Base-by-base conservation (phyloP, 2,113 vertebrate species). In the Prolemur simus region DNA sequence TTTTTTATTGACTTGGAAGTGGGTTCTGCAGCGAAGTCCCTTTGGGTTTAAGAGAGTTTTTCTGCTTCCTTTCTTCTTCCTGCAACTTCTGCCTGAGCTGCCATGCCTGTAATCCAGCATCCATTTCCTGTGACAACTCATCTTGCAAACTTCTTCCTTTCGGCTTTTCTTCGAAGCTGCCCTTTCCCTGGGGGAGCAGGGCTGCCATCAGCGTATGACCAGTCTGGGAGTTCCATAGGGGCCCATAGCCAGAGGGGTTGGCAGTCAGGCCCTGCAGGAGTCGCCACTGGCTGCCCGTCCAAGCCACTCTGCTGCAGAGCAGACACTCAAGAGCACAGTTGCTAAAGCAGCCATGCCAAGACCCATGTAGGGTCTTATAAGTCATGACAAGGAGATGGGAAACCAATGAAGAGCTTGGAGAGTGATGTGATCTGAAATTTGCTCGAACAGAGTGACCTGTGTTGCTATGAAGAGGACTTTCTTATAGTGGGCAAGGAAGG, bases 31-130 rank as follows among this genome's bases (percentile, higher is more conserved):
- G 81, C 18, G 29, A 90, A 68, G 95, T 93, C 82, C 99, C 99
- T 98, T 99, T 99, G 2, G 99, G 98, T 96, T 99, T 99, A 27
- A 99, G 98, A 80, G 98, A 94, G 20, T 98, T 98, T 94, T 98
- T 98, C 89, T 97, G 98, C 63, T 98, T 98, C 71, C 97, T 96
- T 64, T 98, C 97, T 88, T 98, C 98, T 63, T 87, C 34, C 64
- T 93, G 84, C 76, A 96, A 80, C 45, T 97, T 96, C 45, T 98
- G 97, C 82, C 69, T 98, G 20, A 98, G 58, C 12, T 86, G 83
- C 99, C 99, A 99, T 10, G 25, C 54, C 89, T 99, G 97, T 2
- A 99, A 98, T 5, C 99, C 99, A 93, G 84, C 71, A 95, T 99
- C 99, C 95, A 99, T 93, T 98, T 99, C 99, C 3, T 98, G 94